Evolutionary conservation across 2,888 invertebrate genomes (phyloP).

Genomic region (Drosophila falleni): DNA sequence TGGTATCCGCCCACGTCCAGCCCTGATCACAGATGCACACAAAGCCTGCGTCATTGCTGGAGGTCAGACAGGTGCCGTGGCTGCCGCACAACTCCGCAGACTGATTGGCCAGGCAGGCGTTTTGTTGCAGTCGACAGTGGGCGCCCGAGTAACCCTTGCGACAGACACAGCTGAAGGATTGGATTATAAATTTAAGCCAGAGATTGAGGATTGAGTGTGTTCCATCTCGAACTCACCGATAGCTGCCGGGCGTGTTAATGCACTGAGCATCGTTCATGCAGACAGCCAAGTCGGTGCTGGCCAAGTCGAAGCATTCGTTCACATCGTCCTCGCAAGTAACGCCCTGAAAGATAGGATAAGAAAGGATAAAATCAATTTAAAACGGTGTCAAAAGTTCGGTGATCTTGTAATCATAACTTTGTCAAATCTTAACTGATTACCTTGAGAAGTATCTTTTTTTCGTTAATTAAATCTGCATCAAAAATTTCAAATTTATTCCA

Average conservation of each 20-base stretch:
- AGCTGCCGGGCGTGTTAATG: slow-evolving; percentile 91
- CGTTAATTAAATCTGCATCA: no score
- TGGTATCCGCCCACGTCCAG: slow-evolving; percentile 90
- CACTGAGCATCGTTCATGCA: slow-evolving; percentile 96
- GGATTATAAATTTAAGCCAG: neutral
- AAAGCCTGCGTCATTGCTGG: slow-evolving; percentile 88
- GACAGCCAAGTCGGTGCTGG: slow-evolving; percentile 92
- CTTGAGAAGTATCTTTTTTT: no score
- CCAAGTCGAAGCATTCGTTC: slow-evolving; percentile 92
- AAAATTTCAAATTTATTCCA: no score
- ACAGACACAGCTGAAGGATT: slow-evolving; percentile 89
- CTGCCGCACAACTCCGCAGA: slow-evolving; percentile 94
- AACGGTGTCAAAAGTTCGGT: no score
- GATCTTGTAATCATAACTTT: no score
- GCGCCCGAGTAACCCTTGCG: slow-evolving; percentile 91
- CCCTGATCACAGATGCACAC: slow-evolving; percentile 94
- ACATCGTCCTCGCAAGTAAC: slow-evolving; percentile 92
- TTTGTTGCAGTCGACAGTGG: slow-evolving; percentile 91
- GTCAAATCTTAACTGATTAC: no score
- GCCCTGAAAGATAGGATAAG: slow-evolving; percentile 86
- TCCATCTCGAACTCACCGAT: slow-evolving; percentile 87
- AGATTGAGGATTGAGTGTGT: neutral
- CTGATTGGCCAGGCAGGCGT: slow-evolving; percentile 90
- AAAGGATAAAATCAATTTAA: neutral
- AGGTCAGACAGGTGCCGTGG: slow-evolving; percentile 93